Evolutionary conservation across 2,797 vertebrate genomes (phyloP).

Genomic region (Notolabrus celidotus): DNA sequence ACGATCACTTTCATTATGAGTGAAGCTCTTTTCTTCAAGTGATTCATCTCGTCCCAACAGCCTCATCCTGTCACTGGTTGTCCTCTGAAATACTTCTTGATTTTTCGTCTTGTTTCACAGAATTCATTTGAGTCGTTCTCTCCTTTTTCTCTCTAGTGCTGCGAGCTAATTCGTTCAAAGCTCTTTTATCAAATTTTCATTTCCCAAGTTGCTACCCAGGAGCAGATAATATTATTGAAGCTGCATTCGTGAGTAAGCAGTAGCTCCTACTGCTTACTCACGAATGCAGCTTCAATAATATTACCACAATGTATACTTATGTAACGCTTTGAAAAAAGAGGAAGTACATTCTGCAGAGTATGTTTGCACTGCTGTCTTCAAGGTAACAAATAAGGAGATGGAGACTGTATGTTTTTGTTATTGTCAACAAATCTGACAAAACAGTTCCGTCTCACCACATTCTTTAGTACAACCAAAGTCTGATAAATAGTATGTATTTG

Average conservation of each 20-base stretch:
- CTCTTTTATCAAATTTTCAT: constrained; percentile 2
- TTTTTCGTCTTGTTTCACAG: constrained; percentile 25
- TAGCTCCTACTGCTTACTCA: not conserved
- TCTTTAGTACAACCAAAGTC: not conserved
- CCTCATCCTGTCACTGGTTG: constrained; percentile 15
- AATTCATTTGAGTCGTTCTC: constrained; percentile 1
- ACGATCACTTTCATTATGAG: constrained; percentile 50
- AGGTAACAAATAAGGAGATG: not conserved
- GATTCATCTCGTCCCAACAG: constrained; percentile 48
- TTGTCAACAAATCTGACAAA: too few species aligned
- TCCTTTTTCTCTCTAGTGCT: constrained; percentile 2
- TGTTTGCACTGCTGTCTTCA: not conserved
- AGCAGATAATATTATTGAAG: too few species aligned
- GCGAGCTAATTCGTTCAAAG: constrained; percentile 7
- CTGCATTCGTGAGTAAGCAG: too few species aligned
- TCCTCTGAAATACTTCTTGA: constrained; percentile 14
- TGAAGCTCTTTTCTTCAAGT: constrained; percentile 30
- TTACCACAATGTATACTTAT: not conserved
- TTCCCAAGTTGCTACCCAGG: not conserved
- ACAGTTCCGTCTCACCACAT: too few species aligned
- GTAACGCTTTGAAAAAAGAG: not conserved
- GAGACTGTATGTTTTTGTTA: too few species aligned
- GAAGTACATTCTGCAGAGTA: not conserved
- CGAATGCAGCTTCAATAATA: constrained; percentile 8
- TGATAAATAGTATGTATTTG: not conserved